These are phyloP conservation scores for Ooceraea biroi DNA, from an alignment of 1,140 invertebrate species.

Conservation along the genomic window DNA sequence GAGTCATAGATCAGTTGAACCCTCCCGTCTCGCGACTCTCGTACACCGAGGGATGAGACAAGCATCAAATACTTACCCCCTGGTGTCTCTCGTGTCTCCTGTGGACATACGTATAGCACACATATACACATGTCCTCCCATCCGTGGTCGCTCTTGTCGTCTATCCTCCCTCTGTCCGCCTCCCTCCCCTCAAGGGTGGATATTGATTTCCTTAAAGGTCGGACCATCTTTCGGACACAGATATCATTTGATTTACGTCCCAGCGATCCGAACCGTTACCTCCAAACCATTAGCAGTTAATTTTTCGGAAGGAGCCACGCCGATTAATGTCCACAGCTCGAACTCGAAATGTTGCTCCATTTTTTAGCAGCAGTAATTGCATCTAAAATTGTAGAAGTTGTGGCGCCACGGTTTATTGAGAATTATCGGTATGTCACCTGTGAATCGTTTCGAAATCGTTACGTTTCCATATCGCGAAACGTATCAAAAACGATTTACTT, in stretches of 20 bases:
- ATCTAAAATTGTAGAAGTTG: not conserved
- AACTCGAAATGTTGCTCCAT: not conserved
- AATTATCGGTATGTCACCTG: not conserved
- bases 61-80: slow-evolving; percentile 44
- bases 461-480: not conserved
- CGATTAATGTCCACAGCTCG: not conserved
- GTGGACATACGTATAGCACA: slow-evolving; percentile 5
- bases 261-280: slow-evolving; percentile 4
- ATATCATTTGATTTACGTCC: slow-evolving; percentile 65
- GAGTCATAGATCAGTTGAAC: slow-evolving; percentile 81
- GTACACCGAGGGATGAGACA: slow-evolving; percentile 70
- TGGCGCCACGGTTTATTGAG: not conserved
- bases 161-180: slow-evolving; percentile 19
- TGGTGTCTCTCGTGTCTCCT: slow-evolving; percentile 25
- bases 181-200: slow-evolving; percentile 60
- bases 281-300: slow-evolving; percentile 37
- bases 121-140: slow-evolving; percentile 24
- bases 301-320: not conserved
- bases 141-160: slow-evolving; percentile 3
- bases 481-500: slow-evolving; percentile 47
- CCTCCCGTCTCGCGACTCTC: slow-evolving; percentile 38
- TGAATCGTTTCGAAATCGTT: not conserved
- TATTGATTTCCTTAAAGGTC: slow-evolving; percentile 77
- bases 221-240: slow-evolving; percentile 50
- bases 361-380: not conserved